Conservation (phyloP, 2,113 vertebrate species). For the Pongo abelii region DNA sequence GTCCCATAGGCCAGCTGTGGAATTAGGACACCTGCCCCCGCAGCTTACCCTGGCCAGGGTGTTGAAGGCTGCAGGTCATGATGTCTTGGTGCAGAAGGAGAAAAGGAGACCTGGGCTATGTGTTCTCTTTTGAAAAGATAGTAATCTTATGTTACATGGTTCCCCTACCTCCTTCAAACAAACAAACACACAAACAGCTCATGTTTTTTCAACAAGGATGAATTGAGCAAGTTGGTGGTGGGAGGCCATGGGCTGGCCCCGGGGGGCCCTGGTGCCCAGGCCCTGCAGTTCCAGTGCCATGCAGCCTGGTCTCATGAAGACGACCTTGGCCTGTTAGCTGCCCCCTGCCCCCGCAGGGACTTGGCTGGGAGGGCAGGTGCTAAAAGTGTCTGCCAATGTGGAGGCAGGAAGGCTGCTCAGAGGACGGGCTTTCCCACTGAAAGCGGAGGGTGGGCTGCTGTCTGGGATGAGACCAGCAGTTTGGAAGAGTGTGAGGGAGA, state of each 20-base stretch:
- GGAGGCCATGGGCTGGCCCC: background rate
- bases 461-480: no score
- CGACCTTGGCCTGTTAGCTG: background rate
- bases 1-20: background rate
- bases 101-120: background rate
- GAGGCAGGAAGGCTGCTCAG: background rate
- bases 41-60: background rate
- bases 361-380: background rate
- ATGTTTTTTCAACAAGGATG: background rate
- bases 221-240: background rate
- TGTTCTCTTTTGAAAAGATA: background rate
- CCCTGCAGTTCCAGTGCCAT: background rate
- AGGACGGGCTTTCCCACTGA: background rate
- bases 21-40: background rate
- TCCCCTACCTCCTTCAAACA: background rate
- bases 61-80: background rate
- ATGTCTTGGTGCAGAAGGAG: background rate
- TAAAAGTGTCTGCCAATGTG: accelerated
- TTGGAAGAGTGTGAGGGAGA: background rate
- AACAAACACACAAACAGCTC: no score
- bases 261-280: background rate
- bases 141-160: background rate
- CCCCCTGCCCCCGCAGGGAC: background rate
- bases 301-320: background rate
- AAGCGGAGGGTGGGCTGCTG: background rate